Percentiles rank a stretch among this genome's conserved stretches.
Conservation (phyloP, 2,797 vertebrate genomes). For the Australoheros facetus region DNA sequence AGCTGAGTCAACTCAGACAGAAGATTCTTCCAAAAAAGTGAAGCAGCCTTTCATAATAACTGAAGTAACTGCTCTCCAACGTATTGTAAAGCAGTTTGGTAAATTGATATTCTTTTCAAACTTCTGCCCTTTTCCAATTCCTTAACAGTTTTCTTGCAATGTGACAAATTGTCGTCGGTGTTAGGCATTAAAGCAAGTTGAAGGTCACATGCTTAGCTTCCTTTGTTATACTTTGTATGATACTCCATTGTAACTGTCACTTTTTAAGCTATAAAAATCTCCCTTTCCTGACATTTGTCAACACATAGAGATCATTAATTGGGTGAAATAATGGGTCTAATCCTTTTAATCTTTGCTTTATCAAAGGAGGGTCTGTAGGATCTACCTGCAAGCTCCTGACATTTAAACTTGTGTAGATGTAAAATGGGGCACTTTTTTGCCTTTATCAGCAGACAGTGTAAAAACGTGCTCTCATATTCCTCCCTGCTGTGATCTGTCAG, state of each 20-base stretch:
- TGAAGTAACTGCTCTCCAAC: conserved; percentile 49
- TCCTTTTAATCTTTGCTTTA: conserved; percentile 7
- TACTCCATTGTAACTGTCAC: not conserved
- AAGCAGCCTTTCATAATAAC: conserved; percentile 50
- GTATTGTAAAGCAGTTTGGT: conserved; percentile 35
- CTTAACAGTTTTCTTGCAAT: not conserved
- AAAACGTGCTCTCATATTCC: conserved; percentile 25
- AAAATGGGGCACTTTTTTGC: conserved; percentile 17
- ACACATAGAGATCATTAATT: not conserved
- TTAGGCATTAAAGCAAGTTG: not conserved
- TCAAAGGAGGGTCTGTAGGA: not conserved
- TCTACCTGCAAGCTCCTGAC: conserved; percentile 14
- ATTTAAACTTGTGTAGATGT: not conserved
- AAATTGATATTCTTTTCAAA: conserved; percentile 50
- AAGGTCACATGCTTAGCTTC: not conserved
- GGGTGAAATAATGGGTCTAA: not conserved
- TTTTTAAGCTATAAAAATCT: not conserved
- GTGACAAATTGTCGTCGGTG: not conserved
- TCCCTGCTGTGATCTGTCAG: conserved; percentile 33
- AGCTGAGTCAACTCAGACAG: conserved; percentile 59
- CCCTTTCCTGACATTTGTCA: not conserved
- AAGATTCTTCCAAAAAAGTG: conserved; percentile 36
- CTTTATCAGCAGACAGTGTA: conserved; percentile 17
- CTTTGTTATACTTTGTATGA: not conserved
- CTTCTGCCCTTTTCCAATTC: conserved; percentile 17